Evolutionary conservation across 1,140 invertebrate species (phyloP).

Genomic region (Schlechtendalia chinensis): DNA sequence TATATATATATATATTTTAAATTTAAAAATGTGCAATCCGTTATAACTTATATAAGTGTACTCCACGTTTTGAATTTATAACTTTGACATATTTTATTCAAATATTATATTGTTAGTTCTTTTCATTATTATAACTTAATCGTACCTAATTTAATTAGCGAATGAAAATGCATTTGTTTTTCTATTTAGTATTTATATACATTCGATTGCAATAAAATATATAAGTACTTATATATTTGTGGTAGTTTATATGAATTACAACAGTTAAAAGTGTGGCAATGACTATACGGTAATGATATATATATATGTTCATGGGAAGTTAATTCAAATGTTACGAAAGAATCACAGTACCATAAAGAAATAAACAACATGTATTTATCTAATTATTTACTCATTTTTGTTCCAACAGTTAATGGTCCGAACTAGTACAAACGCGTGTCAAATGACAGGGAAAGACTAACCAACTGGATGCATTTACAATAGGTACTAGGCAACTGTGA

Average conservation of each 20-base stretch:
- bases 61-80: no score
- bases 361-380: background rate
- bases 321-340: constrained; percentile 19
- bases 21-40: no score
- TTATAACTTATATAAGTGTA: no score
- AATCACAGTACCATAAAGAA: constrained; percentile 17
- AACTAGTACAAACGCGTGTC: constrained; percentile 31
- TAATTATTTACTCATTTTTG: constrained; percentile 45
- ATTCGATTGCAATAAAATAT: background rate
- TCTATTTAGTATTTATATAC: no score
- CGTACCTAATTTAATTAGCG: no score
- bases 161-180: no score
- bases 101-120: no score
- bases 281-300: constrained; percentile 7
- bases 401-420: constrained; percentile 13
- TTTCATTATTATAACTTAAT: no score
- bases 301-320: constrained; percentile 17
- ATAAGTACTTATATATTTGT: background rate
- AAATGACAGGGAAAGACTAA: constrained; percentile 27
- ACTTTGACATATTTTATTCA: no score
- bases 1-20: no score
- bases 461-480: constrained; percentile 42
- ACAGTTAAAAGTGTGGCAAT: constrained; percentile 32
- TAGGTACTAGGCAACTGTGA: background rate
- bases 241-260: constrained; percentile 12